Evolutionary conservation across 2,113 vertebrate species (phyloP).

Genomic region (Meriones unguiculatus): DNA sequence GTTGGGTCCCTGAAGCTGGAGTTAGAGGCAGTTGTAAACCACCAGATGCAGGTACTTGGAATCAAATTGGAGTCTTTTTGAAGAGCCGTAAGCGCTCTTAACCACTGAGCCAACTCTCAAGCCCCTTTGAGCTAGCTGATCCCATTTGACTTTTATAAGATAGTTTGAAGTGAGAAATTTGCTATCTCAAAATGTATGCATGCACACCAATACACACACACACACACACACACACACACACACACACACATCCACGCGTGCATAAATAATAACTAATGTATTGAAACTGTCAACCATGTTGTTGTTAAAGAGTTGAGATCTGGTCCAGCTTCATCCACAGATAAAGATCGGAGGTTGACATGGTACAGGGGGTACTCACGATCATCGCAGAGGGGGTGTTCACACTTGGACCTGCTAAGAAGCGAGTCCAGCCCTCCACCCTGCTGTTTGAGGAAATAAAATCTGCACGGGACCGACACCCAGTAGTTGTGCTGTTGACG

Average conservation of each 20-base stretch:
- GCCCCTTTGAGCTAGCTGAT: neutral
- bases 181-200: conserved; percentile 31
- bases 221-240: neutral
- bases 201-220: neutral
- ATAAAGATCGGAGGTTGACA: neutral
- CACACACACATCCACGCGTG: neutral
- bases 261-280: conserved; percentile 1
- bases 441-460: neutral
- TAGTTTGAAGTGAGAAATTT: conserved; percentile 36
- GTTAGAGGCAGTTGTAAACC: neutral
- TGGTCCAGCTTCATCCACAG: neutral
- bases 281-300: neutral
- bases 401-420: neutral
- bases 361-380: neutral
- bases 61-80: neutral
- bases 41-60: neutral
- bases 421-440: neutral
- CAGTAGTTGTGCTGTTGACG: neutral
- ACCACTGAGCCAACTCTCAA: neutral
- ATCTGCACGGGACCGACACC: neutral
- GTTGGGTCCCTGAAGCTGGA: neutral
- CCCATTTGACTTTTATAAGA: conserved; percentile 58
- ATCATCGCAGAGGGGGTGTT: neutral
- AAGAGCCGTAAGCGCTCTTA: neutral
- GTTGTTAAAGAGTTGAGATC: conserved; percentile 20